phyloP scores from a whole-genome alignment of 1,140 invertebrate species.

The Popillia japonica region DNA sequence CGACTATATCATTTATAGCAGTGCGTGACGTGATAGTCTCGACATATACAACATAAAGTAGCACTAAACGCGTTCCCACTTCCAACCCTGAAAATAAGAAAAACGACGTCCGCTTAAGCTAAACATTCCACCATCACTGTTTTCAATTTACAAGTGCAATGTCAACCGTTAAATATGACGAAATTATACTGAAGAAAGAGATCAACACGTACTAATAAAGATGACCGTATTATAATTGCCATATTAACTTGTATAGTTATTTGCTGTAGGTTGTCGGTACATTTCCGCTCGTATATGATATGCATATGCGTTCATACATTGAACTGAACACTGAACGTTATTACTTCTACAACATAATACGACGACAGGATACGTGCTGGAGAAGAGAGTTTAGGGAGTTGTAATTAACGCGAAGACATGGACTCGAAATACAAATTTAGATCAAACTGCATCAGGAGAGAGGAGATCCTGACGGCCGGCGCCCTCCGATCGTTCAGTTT shows the following conservation, averaged over 20 bases:
- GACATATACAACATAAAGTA: not conserved
- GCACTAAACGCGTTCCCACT: not conserved
- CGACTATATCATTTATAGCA: not conserved
- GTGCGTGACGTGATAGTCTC: not conserved
- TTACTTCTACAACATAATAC: no score
- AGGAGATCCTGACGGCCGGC: not conserved
- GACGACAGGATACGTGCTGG: not conserved
- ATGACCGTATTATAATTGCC: not conserved
- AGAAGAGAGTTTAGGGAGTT: not conserved
- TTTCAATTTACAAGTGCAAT: constrained; percentile 12
- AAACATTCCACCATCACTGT: not conserved
- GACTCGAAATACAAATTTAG: constrained; percentile 22
- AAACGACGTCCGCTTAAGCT: constrained; percentile 9
- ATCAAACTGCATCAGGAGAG: constrained; percentile 20
- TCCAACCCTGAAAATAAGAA: constrained; percentile 15
- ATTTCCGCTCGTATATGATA: not conserved
- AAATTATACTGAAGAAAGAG: no score
- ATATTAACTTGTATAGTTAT: not conserved
- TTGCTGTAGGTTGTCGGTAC: not conserved
- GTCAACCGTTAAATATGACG: not conserved
- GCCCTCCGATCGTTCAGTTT: constrained; percentile 17
- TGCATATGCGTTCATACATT: not conserved
- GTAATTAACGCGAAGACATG: constrained; percentile 12
- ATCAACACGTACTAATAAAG: no score
- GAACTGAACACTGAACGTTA: no score